Percentiles rank a stretch among this genome's conserved stretches.
These are phyloP conservation scores for Drosophila sp. DNA, from an alignment of 1,140 invertebrate species.

Conservation along the genomic window DNA sequence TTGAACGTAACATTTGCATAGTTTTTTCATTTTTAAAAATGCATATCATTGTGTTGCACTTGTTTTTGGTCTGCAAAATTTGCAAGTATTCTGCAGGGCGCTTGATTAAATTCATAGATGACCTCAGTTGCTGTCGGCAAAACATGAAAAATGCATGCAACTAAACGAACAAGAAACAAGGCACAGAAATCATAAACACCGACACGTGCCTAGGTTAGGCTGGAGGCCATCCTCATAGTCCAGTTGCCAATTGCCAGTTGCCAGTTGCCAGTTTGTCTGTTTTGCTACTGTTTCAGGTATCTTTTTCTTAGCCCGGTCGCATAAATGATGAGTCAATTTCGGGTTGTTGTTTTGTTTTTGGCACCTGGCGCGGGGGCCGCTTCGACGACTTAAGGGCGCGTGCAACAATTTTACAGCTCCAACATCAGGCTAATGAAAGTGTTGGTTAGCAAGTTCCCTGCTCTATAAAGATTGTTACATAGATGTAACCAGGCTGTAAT, in stretches of 20 bases:
- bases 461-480: conserved; percentile 32
- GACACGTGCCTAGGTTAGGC: conserved; percentile 65
- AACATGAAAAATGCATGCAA: conserved; percentile 69
- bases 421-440: conserved; percentile 63
- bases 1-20: background rate
- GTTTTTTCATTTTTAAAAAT: conserved; percentile 9
- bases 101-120: conserved; percentile 65
- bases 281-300: conserved; percentile 21
- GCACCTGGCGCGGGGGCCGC: conserved; percentile 57
- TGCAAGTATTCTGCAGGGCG: conserved; percentile 21
- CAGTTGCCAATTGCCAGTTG: conserved; percentile 18
- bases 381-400: conserved; percentile 38
- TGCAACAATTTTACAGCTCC: conserved; percentile 51
- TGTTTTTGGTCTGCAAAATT: background rate
- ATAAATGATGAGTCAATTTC: conserved; percentile 69
- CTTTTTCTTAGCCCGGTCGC: conserved; percentile 18
- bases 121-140: conserved; percentile 20
- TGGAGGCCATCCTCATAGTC: conserved; percentile 16
- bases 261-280: conserved; percentile 4
- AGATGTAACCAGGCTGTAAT: conserved; percentile 46
- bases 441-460: conserved; percentile 3
- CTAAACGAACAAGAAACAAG: background rate
- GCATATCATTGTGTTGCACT: conserved; percentile 22
- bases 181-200: conserved; percentile 64
- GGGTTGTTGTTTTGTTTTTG: conserved; percentile 29